Evolutionary conservation across 2,888 invertebrate genomes (phyloP), one percentile per base, ranked within the genome.

Genomic region (Tortricodes alternella): DNA sequence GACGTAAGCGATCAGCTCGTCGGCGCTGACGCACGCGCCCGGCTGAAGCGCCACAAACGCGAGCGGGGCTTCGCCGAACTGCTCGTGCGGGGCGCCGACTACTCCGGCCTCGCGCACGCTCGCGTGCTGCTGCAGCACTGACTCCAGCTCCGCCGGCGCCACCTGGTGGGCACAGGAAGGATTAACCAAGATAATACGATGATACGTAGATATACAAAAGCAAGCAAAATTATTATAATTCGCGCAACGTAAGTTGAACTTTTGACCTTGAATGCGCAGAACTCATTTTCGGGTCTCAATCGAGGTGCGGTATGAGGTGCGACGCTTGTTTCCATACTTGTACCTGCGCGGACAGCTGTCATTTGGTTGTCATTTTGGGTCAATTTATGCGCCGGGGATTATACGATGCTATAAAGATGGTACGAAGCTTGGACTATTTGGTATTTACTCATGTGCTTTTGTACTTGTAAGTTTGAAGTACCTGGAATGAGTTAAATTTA

Each of bases 41-140:
- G 63, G 63, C 41, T 62, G 62, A 7, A 32, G 32, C 29, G 51
- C 67, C 9, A 95, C 89, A 71, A 93, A 95, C 0, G 94, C 95
- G 53, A 92, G 66, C 2, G 94, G 94, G 8, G 94, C 73, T 73
- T 94, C 94, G 13, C 95, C 94, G 53, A 92, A 91, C 39, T 71
- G 76, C 63, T 92, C 93, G 73, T 95, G 91, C 0, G 94, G 93
- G 32, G 92, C 73, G 3, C 95, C 95, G 67, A 95, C 89, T 3
- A 96, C 95, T 7, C 93, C 95, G 2, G 92, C 94, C 71, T 96
- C 96, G 60, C 89, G 85, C 18, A 96, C 91, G 49, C 89, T 89
- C 0, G 93, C 91, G 80, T 94, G 92, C 3, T 91, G 91, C 23
- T 95, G 77, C 9, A 96, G 76, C 38, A 96, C 67, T 13, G 92